phyloP scores from a whole-genome alignment of 2,888 invertebrate genomes.

The Ophion ventricosus region DNA sequence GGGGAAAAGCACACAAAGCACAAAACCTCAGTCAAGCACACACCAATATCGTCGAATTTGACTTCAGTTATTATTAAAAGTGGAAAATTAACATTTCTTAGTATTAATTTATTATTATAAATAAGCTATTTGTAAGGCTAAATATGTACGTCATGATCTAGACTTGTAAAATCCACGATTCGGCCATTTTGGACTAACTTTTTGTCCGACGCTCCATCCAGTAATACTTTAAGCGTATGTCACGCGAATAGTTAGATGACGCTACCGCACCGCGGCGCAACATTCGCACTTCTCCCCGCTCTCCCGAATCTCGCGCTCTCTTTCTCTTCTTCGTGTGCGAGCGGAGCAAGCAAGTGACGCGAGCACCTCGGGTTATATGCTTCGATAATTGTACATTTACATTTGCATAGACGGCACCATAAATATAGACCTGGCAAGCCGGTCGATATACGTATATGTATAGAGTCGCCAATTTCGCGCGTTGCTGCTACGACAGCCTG shows the following conservation, averaged over 20 bases:
- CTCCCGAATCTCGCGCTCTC: background rate
- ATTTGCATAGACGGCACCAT: conserved; percentile 24
- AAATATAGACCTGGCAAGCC: conserved; percentile 4
- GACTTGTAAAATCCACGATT: too few species aligned
- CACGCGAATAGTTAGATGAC: conserved; percentile 2
- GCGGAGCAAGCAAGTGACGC: conserved; percentile 20
- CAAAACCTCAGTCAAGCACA: too few species aligned
- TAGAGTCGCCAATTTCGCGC: conserved; percentile 11
- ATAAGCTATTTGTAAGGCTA: too few species aligned
- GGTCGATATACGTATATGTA: background rate
- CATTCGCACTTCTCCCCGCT: background rate
- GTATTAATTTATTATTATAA: too few species aligned
- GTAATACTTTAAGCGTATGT: background rate
- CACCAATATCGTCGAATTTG: too few species aligned
- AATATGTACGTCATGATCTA: too few species aligned
- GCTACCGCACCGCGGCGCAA: conserved; percentile 15
- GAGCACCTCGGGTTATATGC: conserved; percentile 18
- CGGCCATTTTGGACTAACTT: too few species aligned
- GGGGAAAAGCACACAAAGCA: too few species aligned
- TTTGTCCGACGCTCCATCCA: too few species aligned
- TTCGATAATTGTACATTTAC: conserved; percentile 55
- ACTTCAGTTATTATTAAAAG: too few species aligned
- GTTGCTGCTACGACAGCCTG: background rate
- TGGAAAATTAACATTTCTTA: too few species aligned
- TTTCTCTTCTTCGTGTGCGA: background rate